Evolutionary conservation across 2,888 invertebrate species (phyloP), one percentile per base, ranked within the genome.

Genomic region (Athalia circularis): DNA sequence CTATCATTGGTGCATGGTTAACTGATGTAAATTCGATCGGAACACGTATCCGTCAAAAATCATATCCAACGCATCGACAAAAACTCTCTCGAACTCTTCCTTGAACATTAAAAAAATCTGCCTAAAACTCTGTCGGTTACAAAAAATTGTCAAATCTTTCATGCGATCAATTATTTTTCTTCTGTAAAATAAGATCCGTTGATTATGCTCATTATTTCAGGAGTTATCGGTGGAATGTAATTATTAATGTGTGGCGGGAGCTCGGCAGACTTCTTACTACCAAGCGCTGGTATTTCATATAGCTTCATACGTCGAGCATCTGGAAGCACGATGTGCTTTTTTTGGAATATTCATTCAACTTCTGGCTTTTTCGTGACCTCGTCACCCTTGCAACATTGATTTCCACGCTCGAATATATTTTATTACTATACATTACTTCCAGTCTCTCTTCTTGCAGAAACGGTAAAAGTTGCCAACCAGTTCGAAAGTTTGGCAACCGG

Each of bases 161-260:
- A 64, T 43, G 43, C 15, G 5, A 15, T 13, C 50, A 48, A 50
- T 8, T 67, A 2, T 15, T 65, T 50, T 4, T 15, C 15, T 13
- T 9, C 5, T 67, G 48, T 50, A 13, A 74, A 74, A 74, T 74
- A 61, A 74, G 48, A 74, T n/a, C n/a, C 65, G 43, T 47, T 74
- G 76, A 79, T 80, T 80, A 81, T 81, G 79, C 78, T 80, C 83
- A 80, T 65, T 80, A 81, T 80, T 79, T 81, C 65, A 50, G 4
- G 45, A 62, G 78, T 61, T 9, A 57, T 15, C 43, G 9, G 45
- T 62, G 65, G 13, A 15, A 50, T 50, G 70, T 7, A 64, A 81
- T 80, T 80, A 82, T 80, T 79, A 79, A 80, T 72, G 68, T 11
- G 54, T 65, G 78, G 79, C 82, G 79, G 79, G 78, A 76, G 79